Conservation (phyloP, 1,140 invertebrate species). For the Papilio polytes region DNA sequence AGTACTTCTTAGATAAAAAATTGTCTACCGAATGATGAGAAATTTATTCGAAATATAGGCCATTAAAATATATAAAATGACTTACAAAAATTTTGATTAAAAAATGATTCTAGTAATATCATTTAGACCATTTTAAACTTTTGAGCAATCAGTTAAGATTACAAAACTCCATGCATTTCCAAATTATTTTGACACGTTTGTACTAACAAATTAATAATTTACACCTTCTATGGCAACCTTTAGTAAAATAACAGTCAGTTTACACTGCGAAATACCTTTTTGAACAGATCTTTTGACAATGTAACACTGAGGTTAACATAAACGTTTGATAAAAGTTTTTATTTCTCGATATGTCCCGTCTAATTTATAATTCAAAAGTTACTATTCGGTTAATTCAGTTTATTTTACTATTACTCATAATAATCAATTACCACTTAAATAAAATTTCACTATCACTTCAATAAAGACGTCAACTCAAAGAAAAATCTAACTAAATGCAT, state of each 20-base stretch:
- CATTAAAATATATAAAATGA: constrained; percentile 23
- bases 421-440: background rate
- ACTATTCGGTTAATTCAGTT: background rate
- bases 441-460: background rate
- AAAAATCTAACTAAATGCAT: background rate
- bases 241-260: background rate
- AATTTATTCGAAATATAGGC: constrained; percentile 1
- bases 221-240: background rate
- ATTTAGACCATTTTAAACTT: constrained; percentile 11
- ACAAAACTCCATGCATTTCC: no score
- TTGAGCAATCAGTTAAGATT: constrained; percentile 16
- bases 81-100: constrained; percentile 13
- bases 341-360: background rate
- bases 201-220: background rate
- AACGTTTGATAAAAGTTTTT: background rate
- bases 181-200: no score
- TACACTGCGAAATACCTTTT: background rate
- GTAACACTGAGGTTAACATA: background rate
- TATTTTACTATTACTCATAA: background rate
- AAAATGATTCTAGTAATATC: background rate
- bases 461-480: background rate
- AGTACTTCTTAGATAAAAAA: background rate
- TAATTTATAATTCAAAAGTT: background rate
- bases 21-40: background rate
- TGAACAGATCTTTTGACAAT: background rate